Evolutionary conservation across 1,140 invertebrate genomes (phyloP).

Genomic region (Meloidogyne chitwoodi): DNA sequence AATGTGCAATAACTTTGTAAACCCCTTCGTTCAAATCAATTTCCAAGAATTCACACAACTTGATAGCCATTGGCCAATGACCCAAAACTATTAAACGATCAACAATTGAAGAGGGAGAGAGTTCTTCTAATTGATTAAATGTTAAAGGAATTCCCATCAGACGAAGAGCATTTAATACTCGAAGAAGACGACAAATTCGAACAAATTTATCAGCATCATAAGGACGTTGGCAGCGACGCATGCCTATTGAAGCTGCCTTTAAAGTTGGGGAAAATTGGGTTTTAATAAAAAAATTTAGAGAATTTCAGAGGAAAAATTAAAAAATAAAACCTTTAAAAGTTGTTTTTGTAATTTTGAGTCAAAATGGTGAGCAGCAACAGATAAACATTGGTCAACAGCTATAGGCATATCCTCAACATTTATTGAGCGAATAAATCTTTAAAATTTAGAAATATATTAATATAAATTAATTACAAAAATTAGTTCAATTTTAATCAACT

Average conservation of each 20-base stretch:
- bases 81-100: slow-evolving; percentile 25
- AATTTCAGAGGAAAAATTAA: not conserved
- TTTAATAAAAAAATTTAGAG: not conserved
- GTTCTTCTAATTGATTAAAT: slow-evolving; percentile 26
- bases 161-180: slow-evolving; percentile 30
- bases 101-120: slow-evolving; percentile 20
- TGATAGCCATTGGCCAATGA: slow-evolving; percentile 31
- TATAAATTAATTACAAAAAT: not conserved
- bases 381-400: slow-evolving; percentile 32
- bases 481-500: not conserved
- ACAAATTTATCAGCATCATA: slow-evolving; percentile 30
- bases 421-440: slow-evolving; percentile 17
- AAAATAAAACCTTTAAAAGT: slow-evolving; percentile 13
- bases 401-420: slow-evolving; percentile 11
- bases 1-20: slow-evolving; percentile 28
- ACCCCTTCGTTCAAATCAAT: slow-evolving; percentile 24
- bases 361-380: slow-evolving; percentile 33
- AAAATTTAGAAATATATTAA: not conserved
- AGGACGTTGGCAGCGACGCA: slow-evolving; percentile 4
- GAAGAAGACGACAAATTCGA: slow-evolving; percentile 14
- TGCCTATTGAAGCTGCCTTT: slow-evolving; percentile 33
- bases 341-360: slow-evolving; percentile 22
- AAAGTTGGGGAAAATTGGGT: not conserved
- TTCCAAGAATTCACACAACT: slow-evolving; percentile 27
- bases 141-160: slow-evolving; percentile 28